Conservation (phyloP, 2,888 invertebrate species). For the Temnothorax rugatulus region DNA sequence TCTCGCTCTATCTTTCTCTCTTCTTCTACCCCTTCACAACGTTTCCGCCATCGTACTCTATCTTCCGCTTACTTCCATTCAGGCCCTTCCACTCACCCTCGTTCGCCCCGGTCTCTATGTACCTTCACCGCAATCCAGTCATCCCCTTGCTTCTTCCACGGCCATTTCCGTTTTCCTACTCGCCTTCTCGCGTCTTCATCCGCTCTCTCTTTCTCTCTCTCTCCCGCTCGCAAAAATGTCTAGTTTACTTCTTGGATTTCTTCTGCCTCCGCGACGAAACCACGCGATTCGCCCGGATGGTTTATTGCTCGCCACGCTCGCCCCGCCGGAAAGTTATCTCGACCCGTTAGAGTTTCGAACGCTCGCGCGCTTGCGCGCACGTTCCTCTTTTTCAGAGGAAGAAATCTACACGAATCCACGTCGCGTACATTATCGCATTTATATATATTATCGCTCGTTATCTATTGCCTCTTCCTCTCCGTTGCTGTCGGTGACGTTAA, state of each 20-base stretch:
- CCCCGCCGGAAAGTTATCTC: constrained; percentile 44
- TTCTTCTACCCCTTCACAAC: constrained; percentile 18
- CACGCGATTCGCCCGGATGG: constrained; percentile 49
- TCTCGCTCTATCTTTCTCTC: not conserved
- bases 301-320: constrained; percentile 30
- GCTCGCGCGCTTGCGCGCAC: not conserved
- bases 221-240: constrained; percentile 26
- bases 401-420: not conserved
- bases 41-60: constrained; percentile 54
- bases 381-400: not conserved
- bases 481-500: constrained; percentile 19
- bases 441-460: constrained; percentile 27
- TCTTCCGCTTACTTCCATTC: constrained; percentile 68
- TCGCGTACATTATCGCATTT: constrained; percentile 4
- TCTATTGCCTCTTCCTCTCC: not conserved
- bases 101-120: constrained; percentile 17
- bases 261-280: constrained; percentile 25
- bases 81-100: constrained; percentile 38
- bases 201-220: constrained; percentile 51
- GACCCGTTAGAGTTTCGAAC: constrained; percentile 6
- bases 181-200: constrained; percentile 53
- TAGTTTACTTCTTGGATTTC: constrained; percentile 36
- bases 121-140: constrained; percentile 25
- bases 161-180: constrained; percentile 67
- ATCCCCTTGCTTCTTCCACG: constrained; percentile 34